These are phyloP conservation scores for Halictus quadricinctus DNA, from an alignment of 2,888 invertebrate species.

Conservation along the genomic window DNA sequence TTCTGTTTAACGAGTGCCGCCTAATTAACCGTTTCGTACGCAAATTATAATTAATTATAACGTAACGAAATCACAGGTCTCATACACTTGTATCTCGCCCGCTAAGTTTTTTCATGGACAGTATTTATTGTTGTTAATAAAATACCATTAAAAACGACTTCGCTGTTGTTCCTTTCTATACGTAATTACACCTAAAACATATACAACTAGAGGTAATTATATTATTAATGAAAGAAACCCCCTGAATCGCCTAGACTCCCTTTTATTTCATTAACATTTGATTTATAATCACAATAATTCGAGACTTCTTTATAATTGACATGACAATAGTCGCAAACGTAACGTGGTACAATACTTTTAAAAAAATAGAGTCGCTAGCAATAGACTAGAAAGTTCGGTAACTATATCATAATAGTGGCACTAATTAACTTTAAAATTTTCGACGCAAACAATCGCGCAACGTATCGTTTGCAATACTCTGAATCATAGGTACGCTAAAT, in stretches of 20 bases:
- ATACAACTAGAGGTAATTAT: not conserved
- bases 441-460: constrained; percentile 15
- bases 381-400: constrained; percentile 69
- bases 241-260: constrained; percentile 55
- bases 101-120: constrained; percentile 74
- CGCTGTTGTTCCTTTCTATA: constrained; percentile 6
- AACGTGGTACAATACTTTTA: constrained; percentile 68
- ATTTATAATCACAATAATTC: constrained; percentile 71
- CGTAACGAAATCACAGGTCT: constrained; percentile 45
- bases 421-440: constrained; percentile 59
- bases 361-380: constrained; percentile 69
- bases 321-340: constrained; percentile 71
- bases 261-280: constrained; percentile 71
- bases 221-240: not conserved
- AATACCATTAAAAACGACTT: constrained; percentile 63
- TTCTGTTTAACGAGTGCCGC: constrained; percentile 40
- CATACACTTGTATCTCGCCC: constrained; percentile 60
- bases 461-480: constrained; percentile 18
- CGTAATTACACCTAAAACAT: not conserved
- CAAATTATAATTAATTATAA: constrained; percentile 43
- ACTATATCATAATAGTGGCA: constrained; percentile 56
- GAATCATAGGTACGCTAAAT: constrained; percentile 15
- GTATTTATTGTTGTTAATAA: constrained; percentile 81
- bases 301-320: constrained; percentile 71
- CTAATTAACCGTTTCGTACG: constrained; percentile 46